A percentile compares a stretch with the other conserved stretches of the same genome.
Conservation (phyloP, 2,113 vertebrate species). For the Neotoma lepida region DNA sequence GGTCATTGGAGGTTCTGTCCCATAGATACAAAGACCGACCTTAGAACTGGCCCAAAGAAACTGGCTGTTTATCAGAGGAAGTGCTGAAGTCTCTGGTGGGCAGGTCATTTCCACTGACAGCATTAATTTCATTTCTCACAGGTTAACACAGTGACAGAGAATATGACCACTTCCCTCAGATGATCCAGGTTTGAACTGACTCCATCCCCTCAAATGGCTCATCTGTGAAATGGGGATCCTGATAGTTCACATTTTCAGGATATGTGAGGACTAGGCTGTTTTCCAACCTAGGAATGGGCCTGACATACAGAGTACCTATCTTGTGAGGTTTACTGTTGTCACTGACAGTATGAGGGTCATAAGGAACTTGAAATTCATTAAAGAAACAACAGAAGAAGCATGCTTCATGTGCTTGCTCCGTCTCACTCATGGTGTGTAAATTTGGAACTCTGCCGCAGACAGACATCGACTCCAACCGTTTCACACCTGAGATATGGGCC, state of each 20-base stretch:
- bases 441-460: neutral
- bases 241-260: neutral
- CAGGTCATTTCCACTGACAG: neutral
- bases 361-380: neutral
- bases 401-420: neutral
- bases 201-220: neutral
- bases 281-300: neutral
- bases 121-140: slow-evolving; percentile 32
- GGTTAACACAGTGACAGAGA: neutral
- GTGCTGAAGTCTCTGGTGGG: neutral
- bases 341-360: neutral
- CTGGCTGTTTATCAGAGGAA: neutral
- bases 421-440: neutral
- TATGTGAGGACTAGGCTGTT: neutral
- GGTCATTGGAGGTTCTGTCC: neutral
- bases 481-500: neutral
- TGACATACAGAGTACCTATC: neutral
- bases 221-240: neutral
- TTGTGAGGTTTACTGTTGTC: neutral
- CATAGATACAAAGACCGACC: neutral
- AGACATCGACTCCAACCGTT: neutral
- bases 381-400: neutral
- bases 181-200: neutral
- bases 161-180: neutral
- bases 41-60: neutral